Percentiles rank a stretch among this genome's conserved stretches.
Evolutionary conservation across 2,888 invertebrate species (phyloP).

Genomic region (Ceramica pisi): DNA sequence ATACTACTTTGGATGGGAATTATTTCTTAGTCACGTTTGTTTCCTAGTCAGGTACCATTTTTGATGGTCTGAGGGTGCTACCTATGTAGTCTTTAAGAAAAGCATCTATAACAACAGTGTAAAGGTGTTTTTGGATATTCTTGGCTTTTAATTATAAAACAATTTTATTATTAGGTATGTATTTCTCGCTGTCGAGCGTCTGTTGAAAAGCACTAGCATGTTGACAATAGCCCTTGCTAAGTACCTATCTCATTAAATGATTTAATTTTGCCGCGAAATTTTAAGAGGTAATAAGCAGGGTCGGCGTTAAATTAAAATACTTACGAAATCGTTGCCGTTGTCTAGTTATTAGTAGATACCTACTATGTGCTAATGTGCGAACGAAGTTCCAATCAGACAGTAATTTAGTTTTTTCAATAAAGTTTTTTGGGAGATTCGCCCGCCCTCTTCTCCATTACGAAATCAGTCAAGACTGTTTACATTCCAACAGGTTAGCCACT

Average conservation of each 20-base stretch:
- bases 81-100: background rate
- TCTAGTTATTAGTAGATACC: constrained; percentile 3
- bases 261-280: background rate
- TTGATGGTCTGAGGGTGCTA: too few species aligned
- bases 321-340: background rate
- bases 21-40: background rate
- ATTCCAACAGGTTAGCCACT: constrained; percentile 16
- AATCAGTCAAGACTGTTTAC: constrained; percentile 26
- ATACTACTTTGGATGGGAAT: background rate
- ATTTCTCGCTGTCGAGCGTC: background rate
- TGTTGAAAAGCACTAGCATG: background rate
- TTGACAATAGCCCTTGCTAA: background rate
- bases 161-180: too few species aligned
- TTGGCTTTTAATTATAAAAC: too few species aligned
- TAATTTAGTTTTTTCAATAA: constrained; percentile 23
- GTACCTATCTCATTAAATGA: background rate
- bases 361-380: background rate
- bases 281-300: background rate
- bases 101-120: background rate
- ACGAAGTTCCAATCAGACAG: constrained; percentile 3
- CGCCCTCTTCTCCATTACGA: background rate
- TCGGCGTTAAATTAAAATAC: background rate
- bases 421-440: constrained; percentile 12
- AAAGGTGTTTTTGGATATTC: too few species aligned
- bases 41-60: too few species aligned